Evolutionary conservation across 2,888 invertebrate species (phyloP), one percentile per base, ranked within the genome.

Genomic region (Mythimna vitellina): DNA sequence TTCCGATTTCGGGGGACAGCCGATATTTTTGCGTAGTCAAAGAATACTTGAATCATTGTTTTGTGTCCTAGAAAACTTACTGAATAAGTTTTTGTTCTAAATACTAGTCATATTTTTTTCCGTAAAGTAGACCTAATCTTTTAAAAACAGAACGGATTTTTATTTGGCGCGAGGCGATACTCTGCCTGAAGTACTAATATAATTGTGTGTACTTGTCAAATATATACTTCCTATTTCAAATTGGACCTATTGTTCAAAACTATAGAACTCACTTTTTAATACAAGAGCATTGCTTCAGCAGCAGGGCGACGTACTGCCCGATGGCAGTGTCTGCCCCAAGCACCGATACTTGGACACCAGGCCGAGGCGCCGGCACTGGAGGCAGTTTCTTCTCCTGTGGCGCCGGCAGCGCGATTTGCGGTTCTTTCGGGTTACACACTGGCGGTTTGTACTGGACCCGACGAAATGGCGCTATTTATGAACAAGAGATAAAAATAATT

Each of bases 221-320:
- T 32, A 32, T 32, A 46, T 46, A 46, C 5, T 17, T 17, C 6
- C 20, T 7, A 17, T 46, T 46, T 20, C 17, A 46, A 46, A 46
- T 46, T 14, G 17, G 8, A 64, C 42, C 35, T 42, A 29, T n/a
- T 0, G 6, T 0, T 0, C 5, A 3, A 17, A 42, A 35, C 17
- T 56, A 62, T 53, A 58, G 3, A 66, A 90, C 95, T 94, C 85
- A 96, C 95, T 93, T 94, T 73, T 93, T 95, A 65, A 96, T 91
- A 77, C 91, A 92, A 3, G 97, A 94, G 80, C 97, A 97, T 81
- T 97, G 96, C 86, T 97, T 97, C 3, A 97, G 89, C 56, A 97
- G 86, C 57, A 97, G 89, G 6, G 96, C 92, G 6, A 96, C 88
- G 42, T 95, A 94, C 73, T 95, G 95, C 0, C 97, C 97, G 70